Base-by-base conservation (phyloP, 2,888 invertebrate genomes). In the Lissonota sp. region DNA sequence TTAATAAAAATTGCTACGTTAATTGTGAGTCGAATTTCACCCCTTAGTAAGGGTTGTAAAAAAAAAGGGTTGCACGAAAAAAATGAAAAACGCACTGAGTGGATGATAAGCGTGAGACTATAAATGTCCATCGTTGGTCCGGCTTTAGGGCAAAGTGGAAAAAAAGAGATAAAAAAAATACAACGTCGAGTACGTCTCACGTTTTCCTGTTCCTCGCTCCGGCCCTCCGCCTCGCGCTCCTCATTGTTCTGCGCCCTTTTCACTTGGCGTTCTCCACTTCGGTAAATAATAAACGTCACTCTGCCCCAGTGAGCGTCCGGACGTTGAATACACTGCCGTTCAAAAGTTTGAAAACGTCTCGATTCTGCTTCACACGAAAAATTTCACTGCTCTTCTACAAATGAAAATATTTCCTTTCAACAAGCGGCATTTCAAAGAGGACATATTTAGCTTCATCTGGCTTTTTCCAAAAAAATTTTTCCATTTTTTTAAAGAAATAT, bases 241-340 rank as follows among this genome's bases (percentile, higher is more conserved):
- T 64, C 83, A 86, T 87, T 88, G 86, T 87, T 85, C 84, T 72
- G 62, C 42, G 78, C 70, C 46, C 64, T 78, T 26, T 39, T 10
- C 67, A 62, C 75, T 60, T 49, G n/a, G 60, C 74, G 58, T 67
- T 42, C 14, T 70, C 66, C 58, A 78, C 78, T 78, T 81, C 66
- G 80, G 85, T 89, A 89, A 90, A 90, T 90, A 90, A 89, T 88
- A 90, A 89, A 88, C 84, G 84, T 85, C 88, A 78, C 84, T 82
- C 84, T 60, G 72, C 82, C 57, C 71, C 53, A 67, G 74, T 51
- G 51, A 73, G 77, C 70, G 60, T 83, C 67, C 64, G 75, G 80
- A 64, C 69, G 75, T 69, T 79, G 71, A 58, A 46, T n/a, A n/a
- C n/a, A n/a, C n/a, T n/a, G n/a, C n/a, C n/a, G n/a, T n/a, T n/a